Percentiles rank a stretch among this genome's conserved stretches.
Evolutionary conservation across 1,140 invertebrate species (phyloP).

Genomic region (Gonioctena quinquepunctata): DNA sequence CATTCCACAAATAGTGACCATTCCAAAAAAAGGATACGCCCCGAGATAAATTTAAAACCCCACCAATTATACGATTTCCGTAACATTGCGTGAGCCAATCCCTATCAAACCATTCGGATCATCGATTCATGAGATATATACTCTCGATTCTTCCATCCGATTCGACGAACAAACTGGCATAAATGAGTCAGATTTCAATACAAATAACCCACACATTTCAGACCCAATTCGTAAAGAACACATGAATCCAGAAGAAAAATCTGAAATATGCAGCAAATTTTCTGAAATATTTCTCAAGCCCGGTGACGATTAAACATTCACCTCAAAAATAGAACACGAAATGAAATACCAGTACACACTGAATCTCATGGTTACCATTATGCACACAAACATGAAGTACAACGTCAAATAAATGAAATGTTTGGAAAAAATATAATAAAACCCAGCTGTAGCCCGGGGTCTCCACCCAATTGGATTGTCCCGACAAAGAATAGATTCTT

Average conservation of each 20-base stretch:
- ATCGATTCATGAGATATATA: too few species aligned
- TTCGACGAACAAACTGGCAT: too few species aligned
- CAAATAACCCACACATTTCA: too few species aligned
- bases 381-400: conserved; percentile 45
- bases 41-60: background rate
- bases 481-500: conserved; percentile 36
- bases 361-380: conserved; percentile 49
- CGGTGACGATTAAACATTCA: conserved; percentile 26
- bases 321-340: conserved; percentile 33
- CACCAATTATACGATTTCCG: background rate
- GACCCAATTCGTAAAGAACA: background rate
- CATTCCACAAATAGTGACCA: background rate
- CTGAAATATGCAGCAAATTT: background rate
- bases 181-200: too few species aligned
- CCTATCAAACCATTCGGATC: too few species aligned
- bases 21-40: background rate
- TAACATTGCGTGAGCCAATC: background rate
- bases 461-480: conserved; percentile 49
- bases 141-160: too few species aligned
- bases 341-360: conserved; percentile 48
- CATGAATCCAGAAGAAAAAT: conserved; percentile 49
- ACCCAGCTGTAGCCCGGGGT: conserved; percentile 50
- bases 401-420: conserved; percentile 44
- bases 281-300: background rate
- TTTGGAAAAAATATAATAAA: conserved; percentile 42